Evolutionary conservation across 2,113 vertebrate genomes (phyloP).

Genomic region (Catharus minimus): DNA sequence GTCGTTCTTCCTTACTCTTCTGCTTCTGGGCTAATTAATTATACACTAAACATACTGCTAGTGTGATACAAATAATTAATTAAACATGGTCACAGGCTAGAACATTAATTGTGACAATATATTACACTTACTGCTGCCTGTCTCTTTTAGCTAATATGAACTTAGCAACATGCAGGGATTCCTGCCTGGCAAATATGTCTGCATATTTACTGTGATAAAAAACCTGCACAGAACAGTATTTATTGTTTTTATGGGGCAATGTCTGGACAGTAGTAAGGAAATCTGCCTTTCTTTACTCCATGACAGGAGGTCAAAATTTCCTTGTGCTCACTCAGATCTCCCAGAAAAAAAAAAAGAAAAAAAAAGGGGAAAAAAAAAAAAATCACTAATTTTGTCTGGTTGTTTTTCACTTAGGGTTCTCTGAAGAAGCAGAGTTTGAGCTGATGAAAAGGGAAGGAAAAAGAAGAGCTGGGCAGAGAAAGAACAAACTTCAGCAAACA

Average conservation of each 20-base stretch:
- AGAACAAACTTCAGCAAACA: neutral
- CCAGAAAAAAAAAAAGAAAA: neutral
- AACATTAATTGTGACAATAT: conserved; percentile 40
- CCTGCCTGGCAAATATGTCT: neutral
- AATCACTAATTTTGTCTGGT: neutral
- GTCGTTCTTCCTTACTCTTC: neutral
- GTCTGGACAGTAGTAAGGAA: neutral
- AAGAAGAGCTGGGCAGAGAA: neutral
- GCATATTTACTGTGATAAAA: neutral
- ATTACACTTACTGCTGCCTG: conserved; percentile 27
- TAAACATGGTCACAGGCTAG: conserved; percentile 39
- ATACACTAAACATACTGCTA: conserved; percentile 45
- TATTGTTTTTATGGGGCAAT: neutral
- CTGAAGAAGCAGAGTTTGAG: neutral
- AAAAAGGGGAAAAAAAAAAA: neutral
- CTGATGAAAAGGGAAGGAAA: neutral
- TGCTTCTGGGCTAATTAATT: conserved; percentile 35
- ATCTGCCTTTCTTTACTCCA: neutral
- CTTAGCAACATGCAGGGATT: neutral
- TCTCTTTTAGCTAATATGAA: conserved; percentile 11
- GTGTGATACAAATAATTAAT: conserved; percentile 53
- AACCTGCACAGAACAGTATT: neutral
- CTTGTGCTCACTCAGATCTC: neutral
- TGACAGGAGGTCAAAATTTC: neutral
- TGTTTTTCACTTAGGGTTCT: neutral